Conservation (phyloP, 1,140 invertebrate species). For the Pseudomyrmex concolor region DNA sequence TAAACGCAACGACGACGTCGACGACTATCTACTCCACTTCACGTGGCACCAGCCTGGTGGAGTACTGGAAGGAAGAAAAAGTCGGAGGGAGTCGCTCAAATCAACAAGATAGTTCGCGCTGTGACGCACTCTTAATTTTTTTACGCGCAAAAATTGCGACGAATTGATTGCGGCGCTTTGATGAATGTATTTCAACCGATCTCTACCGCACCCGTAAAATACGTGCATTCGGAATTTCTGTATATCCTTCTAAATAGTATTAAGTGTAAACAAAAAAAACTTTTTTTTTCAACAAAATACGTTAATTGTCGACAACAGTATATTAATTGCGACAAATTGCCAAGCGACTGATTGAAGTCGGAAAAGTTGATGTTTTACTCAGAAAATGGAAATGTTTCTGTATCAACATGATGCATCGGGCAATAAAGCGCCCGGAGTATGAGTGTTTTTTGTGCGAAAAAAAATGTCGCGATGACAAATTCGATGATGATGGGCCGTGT, state of each 20-base stretch:
- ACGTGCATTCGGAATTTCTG: conserved; percentile 1
- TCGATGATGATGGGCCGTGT: neutral
- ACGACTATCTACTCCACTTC: conserved; percentile 73
- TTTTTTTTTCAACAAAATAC: too few relatives aligned
- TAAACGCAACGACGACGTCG: conserved; percentile 60
- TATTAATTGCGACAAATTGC: neutral
- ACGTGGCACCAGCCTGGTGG: conserved; percentile 66
- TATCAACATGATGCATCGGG: neutral
- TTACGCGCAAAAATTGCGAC: neutral
- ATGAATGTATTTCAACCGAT: conserved; percentile 8
- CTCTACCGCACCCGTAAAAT: neutral
- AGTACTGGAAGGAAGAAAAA: conserved; percentile 49
- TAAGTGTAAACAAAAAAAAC: too few relatives aligned
- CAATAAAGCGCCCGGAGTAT: neutral
- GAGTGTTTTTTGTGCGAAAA: neutral
- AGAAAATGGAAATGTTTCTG: conserved; percentile 3
- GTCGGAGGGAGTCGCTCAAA: conserved; percentile 19
- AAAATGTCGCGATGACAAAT: conserved; percentile 46
- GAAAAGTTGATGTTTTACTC: conserved; percentile 9
- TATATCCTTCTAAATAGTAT: too few relatives aligned
- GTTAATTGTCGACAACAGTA: too few relatives aligned
- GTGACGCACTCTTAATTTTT: conserved; percentile 8
- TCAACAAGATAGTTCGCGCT: conserved; percentile 70
- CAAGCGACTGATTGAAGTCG: neutral
- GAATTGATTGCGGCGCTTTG: neutral